Evolutionary conservation across 2,113 vertebrate species (phyloP).

Genomic region (Platanista minor): DNA sequence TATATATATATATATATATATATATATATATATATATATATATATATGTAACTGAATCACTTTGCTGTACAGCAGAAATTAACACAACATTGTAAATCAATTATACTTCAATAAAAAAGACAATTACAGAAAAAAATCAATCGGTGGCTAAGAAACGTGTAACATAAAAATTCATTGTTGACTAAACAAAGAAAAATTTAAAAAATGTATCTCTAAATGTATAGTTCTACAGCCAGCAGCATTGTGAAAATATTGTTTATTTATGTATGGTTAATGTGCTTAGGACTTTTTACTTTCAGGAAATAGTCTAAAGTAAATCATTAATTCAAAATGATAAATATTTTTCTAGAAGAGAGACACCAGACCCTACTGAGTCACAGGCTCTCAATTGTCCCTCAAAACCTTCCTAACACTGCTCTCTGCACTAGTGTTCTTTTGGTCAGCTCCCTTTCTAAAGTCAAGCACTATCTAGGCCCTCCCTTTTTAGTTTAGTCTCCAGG

Average conservation of each 20-base stretch:
- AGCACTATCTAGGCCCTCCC: not conserved
- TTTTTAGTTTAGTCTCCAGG: not conserved
- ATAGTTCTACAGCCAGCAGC: not conserved
- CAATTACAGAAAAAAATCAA: not conserved
- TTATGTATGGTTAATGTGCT: not conserved
- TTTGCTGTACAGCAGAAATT: not conserved
- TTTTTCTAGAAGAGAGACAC: not conserved
- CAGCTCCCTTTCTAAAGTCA: not conserved
- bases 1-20: too few species aligned
- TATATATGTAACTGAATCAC: not conserved
- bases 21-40: too few species aligned
- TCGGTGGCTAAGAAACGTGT: not conserved
- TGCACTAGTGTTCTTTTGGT: too few species aligned
- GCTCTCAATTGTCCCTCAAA: not conserved
- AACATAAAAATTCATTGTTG: not conserved
- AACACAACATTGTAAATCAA: not conserved
- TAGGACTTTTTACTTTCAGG: not conserved
- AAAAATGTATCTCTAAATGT: not conserved
- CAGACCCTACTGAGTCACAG: not conserved
- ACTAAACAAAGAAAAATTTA: not conserved
- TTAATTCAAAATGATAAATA: not conserved
- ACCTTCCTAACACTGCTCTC: not conserved
- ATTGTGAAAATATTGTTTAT: not conserved
- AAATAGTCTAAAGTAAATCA: constrained; percentile 8
- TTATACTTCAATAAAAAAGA: not conserved